Evolutionary conservation across 1,140 invertebrate species (phyloP).

Genomic region (Melipona quadrifasciata): DNA sequence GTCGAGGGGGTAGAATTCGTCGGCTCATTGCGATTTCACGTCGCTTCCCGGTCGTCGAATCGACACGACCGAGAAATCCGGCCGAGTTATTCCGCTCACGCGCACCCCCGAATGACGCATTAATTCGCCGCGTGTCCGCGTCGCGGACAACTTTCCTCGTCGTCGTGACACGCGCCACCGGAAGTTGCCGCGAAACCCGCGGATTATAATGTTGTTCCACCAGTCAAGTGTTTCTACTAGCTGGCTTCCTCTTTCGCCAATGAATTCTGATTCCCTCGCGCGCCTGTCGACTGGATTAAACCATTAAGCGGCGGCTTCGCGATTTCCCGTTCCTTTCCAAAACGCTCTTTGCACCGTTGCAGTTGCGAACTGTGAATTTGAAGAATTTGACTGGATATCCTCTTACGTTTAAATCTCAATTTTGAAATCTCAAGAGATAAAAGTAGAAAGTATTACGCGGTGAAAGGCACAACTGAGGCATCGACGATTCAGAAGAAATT

Average conservation of each 20-base stretch:
- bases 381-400: too few species aligned
- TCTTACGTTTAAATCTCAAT: too few species aligned
- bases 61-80: slow-evolving; percentile 22
- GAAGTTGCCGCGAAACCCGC: slow-evolving; percentile 3
- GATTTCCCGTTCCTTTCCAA: too few species aligned
- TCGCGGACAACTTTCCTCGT: slow-evolving; percentile 62
- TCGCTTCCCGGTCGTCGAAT: not conserved
- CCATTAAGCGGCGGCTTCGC: too few species aligned
- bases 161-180: not conserved
- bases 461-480: too few species aligned
- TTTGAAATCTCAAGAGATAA: too few species aligned
- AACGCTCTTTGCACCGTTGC: too few species aligned
- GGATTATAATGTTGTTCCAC: slow-evolving; percentile 7
- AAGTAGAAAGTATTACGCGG: too few species aligned
- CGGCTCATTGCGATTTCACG: slow-evolving; percentile 11
- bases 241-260: not conserved
- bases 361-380: too few species aligned
- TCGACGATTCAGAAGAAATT: too few species aligned
- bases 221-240: not conserved
- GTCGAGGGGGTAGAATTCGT: not conserved
- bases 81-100: slow-evolving; percentile 65
- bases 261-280: not conserved
- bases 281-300: not conserved
- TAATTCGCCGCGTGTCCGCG: slow-evolving; percentile 56
- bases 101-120: slow-evolving; percentile 61